Evolutionary conservation across 2,113 vertebrate genomes (phyloP), one percentile per base, ranked within the genome.

Genomic region (Takifugu bimaculatus): DNA sequence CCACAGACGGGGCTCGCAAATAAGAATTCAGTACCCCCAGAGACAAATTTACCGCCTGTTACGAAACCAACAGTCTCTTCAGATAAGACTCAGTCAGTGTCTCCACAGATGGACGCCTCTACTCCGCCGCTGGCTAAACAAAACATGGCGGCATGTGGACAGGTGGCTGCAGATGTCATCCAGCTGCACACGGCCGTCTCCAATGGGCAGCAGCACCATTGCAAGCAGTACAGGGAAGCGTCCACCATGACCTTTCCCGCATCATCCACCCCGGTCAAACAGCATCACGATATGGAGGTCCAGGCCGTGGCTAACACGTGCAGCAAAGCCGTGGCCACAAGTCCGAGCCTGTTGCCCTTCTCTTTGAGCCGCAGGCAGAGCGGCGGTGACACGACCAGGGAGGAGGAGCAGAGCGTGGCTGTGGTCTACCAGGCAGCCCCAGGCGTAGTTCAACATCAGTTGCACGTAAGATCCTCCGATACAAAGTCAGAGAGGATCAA

Each of bases 321-420:
- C 75, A 93, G 87, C 72, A 94, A 91, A 68, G 91, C 94, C 0
- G 94, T 94, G 13, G 91, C 91, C 63, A 98, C 97, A 10, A 99
- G 97, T 62, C 97, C 96, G 3, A 93, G 93, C 70, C 93, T 97
- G 82, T 86, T 95, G 26, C 50, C 90, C 1, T 78, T 88, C 0
- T 79, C 89, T 32, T 60, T 79, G 42, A 88, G 83, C 57, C 88
- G 56, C 54, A 90, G 58, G 66, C 50, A 53, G 39, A 65, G 70
- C 32, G 15, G 73, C 48, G 61, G 76, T 26, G 35, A 71, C 4
- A 7, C 60, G 63, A 57, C 63, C 3, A 72, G 72, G 5, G 92
- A 93, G 15, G 90, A 87, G 15, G 65, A 55, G 11, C 90, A 92
- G 53, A 90, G 91, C 63, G 80, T 95, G 63, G 78, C 90, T 25